Conservation (phyloP, 2,113 vertebrate genomes). For the Malaclemys terrapin region DNA sequence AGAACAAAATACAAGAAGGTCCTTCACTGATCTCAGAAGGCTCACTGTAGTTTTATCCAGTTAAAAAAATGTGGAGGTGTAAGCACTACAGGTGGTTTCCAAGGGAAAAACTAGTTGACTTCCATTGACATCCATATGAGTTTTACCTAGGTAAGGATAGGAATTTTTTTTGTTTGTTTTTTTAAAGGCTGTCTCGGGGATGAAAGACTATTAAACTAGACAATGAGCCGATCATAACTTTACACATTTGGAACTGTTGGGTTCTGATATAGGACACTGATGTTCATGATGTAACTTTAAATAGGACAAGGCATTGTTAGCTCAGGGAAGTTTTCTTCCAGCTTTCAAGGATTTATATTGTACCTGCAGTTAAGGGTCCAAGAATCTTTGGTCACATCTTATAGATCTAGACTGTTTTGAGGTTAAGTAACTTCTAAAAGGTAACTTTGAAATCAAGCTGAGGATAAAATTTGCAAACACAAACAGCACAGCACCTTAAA, state of each 20-base stretch:
- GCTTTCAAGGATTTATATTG: neutral
- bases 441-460: neutral
- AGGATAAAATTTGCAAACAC: neutral
- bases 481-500: neutral
- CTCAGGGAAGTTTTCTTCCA: neutral
- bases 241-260: neutral
- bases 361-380: neutral
- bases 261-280: neutral
- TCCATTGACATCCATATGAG: neutral
- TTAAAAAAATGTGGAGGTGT: neutral
- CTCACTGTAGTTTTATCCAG: neutral
- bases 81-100: neutral
- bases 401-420: neutral
- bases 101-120: neutral
- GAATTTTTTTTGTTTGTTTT: too few relatives aligned
- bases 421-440: neutral
- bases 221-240: neutral
- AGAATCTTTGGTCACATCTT: neutral
- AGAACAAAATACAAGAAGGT: neutral
- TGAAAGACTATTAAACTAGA: neutral
- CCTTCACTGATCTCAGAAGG: neutral
- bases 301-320: neutral
- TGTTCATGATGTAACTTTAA: neutral
- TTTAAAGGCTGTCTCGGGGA: neutral
- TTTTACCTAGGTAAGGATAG: neutral